Percentiles rank a stretch among this genome's conserved stretches.
phyloP scores from a whole-genome alignment of 2,797 vertebrate genomes.

The Notamacropus eugenii region DNA sequence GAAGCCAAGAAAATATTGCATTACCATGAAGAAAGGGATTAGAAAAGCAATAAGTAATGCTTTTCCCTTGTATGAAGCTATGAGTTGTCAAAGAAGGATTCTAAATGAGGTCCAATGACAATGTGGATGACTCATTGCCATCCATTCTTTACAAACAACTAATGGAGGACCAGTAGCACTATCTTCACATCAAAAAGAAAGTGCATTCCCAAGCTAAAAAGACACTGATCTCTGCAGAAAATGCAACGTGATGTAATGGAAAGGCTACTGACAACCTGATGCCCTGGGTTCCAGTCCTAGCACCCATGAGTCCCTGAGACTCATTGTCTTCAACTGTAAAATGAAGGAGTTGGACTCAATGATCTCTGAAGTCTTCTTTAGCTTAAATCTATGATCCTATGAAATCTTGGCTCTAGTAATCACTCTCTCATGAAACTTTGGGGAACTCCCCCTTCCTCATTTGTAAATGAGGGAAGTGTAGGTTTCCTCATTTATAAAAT shows the following conservation, averaged over 20 bases:
- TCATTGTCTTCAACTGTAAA: neutral
- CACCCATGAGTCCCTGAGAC: neutral
- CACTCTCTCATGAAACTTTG: neutral
- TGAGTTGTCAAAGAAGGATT: neutral
- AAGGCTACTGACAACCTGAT: neutral
- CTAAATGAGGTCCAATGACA: neutral
- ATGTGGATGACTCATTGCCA: neutral
- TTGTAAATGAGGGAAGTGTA: neutral
- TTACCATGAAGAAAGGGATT: neutral
- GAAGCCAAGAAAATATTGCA: neutral
- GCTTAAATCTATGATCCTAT: neutral
- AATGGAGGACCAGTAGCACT: neutral
- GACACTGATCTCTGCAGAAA: neutral
- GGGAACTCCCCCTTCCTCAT: neutral
- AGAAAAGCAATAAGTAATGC: neutral
- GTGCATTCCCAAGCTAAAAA: neutral
- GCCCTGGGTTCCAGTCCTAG: neutral
- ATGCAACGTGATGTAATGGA: neutral
- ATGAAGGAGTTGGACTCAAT: neutral
- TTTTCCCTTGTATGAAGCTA: neutral
- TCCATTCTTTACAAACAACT: neutral
- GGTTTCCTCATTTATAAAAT: neutral
- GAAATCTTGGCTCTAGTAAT: neutral
- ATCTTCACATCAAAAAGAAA: neutral
- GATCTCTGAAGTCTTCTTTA: neutral